These are phyloP conservation scores for Panulirus ornatus DNA, from an alignment of 1,140 invertebrate species.

Conservation along the genomic window DNA sequence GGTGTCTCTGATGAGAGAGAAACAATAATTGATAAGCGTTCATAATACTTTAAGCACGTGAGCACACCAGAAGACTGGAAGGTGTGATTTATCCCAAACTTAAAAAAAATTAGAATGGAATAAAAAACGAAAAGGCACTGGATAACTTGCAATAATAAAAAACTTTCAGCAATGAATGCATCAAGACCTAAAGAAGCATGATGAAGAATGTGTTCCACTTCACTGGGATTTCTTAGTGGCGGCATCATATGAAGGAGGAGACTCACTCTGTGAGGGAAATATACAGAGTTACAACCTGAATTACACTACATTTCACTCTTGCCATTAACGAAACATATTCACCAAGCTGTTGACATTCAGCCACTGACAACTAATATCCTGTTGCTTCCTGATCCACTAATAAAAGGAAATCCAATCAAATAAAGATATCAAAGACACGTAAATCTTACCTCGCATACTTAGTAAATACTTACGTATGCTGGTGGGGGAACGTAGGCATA, in stretches of 20 bases:
- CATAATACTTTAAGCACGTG: too few relatives aligned
- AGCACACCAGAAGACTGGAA: too few relatives aligned
- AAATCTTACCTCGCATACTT: too few relatives aligned
- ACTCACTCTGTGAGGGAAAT: slow-evolving; percentile 82
- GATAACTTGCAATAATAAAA: background rate
- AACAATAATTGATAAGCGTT: too few relatives aligned
- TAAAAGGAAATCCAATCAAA: background rate
- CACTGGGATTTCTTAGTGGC: slow-evolving; percentile 78
- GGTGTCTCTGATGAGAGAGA: too few relatives aligned
- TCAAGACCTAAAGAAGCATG: background rate
- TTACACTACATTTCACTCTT: too few relatives aligned
- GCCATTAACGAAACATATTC: too few relatives aligned
- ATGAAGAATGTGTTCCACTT: background rate
- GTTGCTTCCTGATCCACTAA: background rate
- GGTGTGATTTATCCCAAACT: too few relatives aligned
- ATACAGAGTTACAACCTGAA: too few relatives aligned
- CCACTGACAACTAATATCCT: too few relatives aligned
- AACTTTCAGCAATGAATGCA: background rate
- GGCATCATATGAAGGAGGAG: slow-evolving; percentile 86
- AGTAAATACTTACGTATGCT: slow-evolving; percentile 84
- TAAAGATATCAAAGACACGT: too few relatives aligned
- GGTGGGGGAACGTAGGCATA: slow-evolving; percentile 90
- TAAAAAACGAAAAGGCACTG: background rate
- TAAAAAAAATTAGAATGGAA: background rate
- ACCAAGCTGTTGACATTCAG: too few relatives aligned